These are phyloP conservation scores for Tauraco hartlaubi DNA, from an alignment of 2,797 vertebrate genomes.

Conservation along the genomic window DNA sequence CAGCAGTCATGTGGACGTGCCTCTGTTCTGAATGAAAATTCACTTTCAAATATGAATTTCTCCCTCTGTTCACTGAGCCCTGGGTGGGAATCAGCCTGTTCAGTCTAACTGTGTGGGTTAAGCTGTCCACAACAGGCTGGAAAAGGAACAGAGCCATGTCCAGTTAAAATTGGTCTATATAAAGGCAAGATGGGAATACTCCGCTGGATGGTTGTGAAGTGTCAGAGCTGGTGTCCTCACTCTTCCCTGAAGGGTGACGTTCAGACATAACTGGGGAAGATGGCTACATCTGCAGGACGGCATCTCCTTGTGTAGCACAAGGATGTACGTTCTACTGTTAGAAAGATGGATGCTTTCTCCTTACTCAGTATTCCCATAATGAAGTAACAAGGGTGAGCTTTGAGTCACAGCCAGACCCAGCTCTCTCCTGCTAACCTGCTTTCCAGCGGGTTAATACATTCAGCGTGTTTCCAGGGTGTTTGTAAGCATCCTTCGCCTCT, in stretches of 20 bases:
- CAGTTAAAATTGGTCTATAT: not conserved
- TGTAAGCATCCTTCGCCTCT: not conserved
- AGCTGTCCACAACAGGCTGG: not conserved
- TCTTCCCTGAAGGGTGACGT: not conserved
- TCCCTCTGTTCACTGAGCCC: not conserved
- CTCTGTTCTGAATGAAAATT: constrained; percentile 55
- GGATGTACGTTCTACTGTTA: not conserved
- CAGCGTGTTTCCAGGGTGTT: not conserved
- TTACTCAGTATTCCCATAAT: not conserved
- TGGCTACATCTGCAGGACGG: not conserved
- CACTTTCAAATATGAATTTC: constrained; percentile 38
- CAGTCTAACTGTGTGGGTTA: not conserved
- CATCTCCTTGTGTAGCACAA: not conserved
- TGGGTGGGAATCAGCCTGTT: not conserved
- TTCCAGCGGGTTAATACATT: not conserved
- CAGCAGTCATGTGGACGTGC: constrained; percentile 1
- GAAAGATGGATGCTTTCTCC: not conserved
- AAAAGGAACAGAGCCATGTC: not conserved
- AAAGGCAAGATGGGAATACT: not conserved
- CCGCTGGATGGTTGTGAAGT: not conserved
- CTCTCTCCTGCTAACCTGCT: not conserved
- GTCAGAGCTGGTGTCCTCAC: not conserved
- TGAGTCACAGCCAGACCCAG: not conserved
- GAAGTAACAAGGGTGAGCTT: not conserved
- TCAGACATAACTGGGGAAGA: not conserved